Conservation (phyloP, 2,888 invertebrate species). For the Xanthorhoe spadicearia region DNA sequence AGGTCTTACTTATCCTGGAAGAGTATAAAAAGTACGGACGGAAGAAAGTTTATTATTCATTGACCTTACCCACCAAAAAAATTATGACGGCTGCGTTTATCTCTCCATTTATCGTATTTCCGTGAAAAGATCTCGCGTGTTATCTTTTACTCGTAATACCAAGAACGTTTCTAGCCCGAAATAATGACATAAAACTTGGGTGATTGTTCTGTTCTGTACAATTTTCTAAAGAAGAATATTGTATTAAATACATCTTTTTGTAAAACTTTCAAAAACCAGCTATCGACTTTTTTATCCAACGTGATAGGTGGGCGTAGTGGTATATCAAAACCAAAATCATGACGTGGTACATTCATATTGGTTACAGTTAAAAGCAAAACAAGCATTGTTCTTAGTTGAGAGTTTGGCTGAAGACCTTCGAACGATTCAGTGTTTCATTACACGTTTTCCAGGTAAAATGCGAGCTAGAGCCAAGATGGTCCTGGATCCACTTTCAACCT, state of each 20-base stretch:
- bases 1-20: neutral
- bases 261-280: too few species aligned
- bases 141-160: slow-evolving; percentile 69
- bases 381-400: slow-evolving; percentile 50
- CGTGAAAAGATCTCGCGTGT: slow-evolving; percentile 69
- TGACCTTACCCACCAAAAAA: slow-evolving; percentile 44
- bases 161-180: slow-evolving; percentile 54
- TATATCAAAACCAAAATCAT: slow-evolving; percentile 27
- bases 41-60: neutral
- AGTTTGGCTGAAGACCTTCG: slow-evolving; percentile 34
- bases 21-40: neutral
- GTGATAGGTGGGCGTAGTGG: neutral
- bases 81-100: slow-evolving; percentile 63
- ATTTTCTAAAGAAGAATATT: neutral
- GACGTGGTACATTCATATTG: slow-evolving; percentile 55
- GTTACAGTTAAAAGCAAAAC: slow-evolving; percentile 59
- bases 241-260: too few species aligned
- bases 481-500: slow-evolving; percentile 78
- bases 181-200: slow-evolving; percentile 21
- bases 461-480: slow-evolving; percentile 52
- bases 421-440: slow-evolving; percentile 35
- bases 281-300: neutral
- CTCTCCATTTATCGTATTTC: slow-evolving; percentile 75
- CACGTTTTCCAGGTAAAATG: slow-evolving; percentile 34
- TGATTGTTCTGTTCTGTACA: slow-evolving; percentile 12